Percentiles rank a stretch among this genome's conserved stretches.
These are phyloP conservation scores for Campodea augens DNA, from an alignment of 1,140 invertebrate genomes.

Conservation along the genomic window DNA sequence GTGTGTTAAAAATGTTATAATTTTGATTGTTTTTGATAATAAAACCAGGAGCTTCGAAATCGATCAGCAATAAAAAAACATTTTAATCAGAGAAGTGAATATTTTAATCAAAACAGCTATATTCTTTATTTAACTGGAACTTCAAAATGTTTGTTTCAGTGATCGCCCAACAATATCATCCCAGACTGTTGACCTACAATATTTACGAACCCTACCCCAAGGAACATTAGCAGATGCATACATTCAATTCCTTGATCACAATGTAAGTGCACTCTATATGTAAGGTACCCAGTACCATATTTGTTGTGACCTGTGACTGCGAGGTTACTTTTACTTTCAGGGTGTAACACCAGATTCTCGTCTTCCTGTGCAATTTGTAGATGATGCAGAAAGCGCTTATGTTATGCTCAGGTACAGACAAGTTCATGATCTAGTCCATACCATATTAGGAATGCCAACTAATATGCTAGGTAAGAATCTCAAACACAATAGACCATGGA, in stretches of 20 bases:
- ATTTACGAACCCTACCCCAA: constrained; percentile 45
- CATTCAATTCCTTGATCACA: constrained; percentile 54
- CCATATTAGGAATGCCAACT: constrained; percentile 77
- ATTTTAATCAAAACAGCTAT: no score
- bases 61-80: no score
- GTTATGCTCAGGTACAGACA: constrained; percentile 94
- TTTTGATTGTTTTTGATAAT: no score
- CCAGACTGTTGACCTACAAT: constrained; percentile 52
- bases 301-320: no score
- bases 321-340: constrained; percentile 33
- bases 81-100: no score
- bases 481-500: no score
- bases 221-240: constrained; percentile 71
- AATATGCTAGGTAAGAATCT: constrained; percentile 84
- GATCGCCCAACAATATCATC: constrained; percentile 76
- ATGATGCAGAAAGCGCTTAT: constrained; percentile 79
- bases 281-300: no score
- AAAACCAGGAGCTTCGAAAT: no score
- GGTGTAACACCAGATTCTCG: constrained; percentile 86
- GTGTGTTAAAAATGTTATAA: no score
- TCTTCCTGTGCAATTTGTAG: constrained; percentile 69
- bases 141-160: no score
- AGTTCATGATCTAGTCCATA: constrained; percentile 86
- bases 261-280: no score
- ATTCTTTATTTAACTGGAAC: no score